Conservation (phyloP, 1,140 invertebrate species). For the Charaxes varanes region DNA sequence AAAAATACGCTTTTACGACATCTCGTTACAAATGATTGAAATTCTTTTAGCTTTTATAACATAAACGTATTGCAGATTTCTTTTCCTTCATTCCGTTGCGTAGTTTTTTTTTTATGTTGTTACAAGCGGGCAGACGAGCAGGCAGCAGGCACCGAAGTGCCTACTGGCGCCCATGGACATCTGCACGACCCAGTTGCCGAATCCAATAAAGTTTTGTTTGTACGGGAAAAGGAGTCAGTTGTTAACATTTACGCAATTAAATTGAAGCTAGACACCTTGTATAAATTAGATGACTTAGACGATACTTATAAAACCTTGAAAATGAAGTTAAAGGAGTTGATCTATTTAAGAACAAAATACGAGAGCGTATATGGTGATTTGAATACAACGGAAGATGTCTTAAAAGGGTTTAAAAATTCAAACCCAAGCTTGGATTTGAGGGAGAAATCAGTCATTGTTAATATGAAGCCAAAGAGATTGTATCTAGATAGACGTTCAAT, state of each 20-base stretch:
- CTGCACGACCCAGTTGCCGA: too few relatives aligned
- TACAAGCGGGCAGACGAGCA: too few relatives aligned
- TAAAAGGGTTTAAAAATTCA: conserved; percentile 29
- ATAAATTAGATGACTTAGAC: conserved; percentile 28
- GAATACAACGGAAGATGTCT: conserved; percentile 21
- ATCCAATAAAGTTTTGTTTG: conserved; percentile 56
- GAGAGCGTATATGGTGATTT: conserved; percentile 25
- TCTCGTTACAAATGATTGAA: too few relatives aligned
- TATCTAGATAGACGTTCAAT: conserved; percentile 39
- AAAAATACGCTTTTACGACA: too few relatives aligned
- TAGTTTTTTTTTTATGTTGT: too few relatives aligned
- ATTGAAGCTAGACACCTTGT: conserved; percentile 19
- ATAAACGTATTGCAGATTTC: too few relatives aligned
- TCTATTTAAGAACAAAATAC: conserved; percentile 42
- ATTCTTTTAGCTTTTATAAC: too few relatives aligned
- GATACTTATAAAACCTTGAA: conserved; percentile 28
- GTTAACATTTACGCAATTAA: conserved; percentile 42
- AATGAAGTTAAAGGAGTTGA: conserved; percentile 42
- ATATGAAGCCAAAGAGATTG: conserved; percentile 37
- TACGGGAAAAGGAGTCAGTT: conserved; percentile 38
- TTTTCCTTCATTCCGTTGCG: too few relatives aligned
- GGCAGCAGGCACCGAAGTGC: too few relatives aligned
- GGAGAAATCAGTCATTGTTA: conserved; percentile 28
- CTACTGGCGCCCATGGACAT: too few relatives aligned
- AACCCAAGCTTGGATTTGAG: conserved; percentile 26